These are phyloP conservation scores for Mormyrops boulengeri DNA, from an alignment of 2,797 vertebrate species.

Conservation along the genomic window DNA sequence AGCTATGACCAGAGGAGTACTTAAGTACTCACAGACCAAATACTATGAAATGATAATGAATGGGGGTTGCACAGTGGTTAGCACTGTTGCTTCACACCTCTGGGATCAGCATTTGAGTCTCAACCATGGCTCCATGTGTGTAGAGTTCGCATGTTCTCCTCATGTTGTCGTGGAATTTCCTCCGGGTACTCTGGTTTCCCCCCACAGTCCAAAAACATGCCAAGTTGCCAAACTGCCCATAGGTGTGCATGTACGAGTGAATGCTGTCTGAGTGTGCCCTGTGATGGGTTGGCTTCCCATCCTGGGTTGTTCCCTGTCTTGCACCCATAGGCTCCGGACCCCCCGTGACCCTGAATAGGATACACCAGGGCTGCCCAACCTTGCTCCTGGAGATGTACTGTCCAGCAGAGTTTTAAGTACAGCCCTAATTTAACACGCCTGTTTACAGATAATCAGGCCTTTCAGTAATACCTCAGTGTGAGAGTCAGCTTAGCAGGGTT, in stretches of 20 bases:
- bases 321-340: background rate
- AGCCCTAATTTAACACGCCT: background rate
- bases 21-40: background rate
- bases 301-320: background rate
- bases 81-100: background rate
- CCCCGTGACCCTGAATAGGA: background rate
- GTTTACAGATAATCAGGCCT: too few relatives aligned
- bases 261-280: background rate
- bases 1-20: background rate
- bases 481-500: background rate
- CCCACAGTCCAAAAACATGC: background rate
- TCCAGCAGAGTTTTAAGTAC: background rate
- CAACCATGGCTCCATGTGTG: background rate
- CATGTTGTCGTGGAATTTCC: background rate
- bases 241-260: background rate
- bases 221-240: background rate
- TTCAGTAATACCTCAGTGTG: too few relatives aligned
- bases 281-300: background rate
- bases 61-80: background rate
- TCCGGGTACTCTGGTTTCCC: background rate
- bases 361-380: background rate
- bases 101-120: background rate
- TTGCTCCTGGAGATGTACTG: background rate
- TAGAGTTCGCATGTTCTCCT: background rate
- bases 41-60: background rate